Percentiles rank a stretch among this genome's conserved stretches.
Conservation (phyloP, 1,140 invertebrate genomes). For the Pseudomyrmex dendroicus region DNA sequence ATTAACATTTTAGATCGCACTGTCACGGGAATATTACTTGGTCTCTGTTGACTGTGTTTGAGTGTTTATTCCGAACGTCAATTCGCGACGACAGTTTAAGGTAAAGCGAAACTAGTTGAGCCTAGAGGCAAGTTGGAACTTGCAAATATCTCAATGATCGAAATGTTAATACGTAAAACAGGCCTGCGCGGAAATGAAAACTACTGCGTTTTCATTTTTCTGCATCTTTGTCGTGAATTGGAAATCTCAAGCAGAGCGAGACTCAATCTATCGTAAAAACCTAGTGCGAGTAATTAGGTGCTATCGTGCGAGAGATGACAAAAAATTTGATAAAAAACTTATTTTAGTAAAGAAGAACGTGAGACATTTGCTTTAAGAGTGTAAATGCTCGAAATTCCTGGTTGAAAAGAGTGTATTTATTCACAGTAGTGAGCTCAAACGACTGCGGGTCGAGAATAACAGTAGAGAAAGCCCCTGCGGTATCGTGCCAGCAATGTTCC, state of each 20-base stretch:
- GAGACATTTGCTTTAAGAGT: slow-evolving; percentile 3
- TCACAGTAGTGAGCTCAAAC: slow-evolving; percentile 31
- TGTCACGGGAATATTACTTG: slow-evolving; percentile 24
- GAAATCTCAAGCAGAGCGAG: not conserved
- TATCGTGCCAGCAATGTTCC: slow-evolving; percentile 34
- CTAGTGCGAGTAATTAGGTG: too few species aligned
- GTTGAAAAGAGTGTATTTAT: slow-evolving; percentile 34
- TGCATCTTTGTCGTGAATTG: not conserved
- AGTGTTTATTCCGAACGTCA: slow-evolving; percentile 6
- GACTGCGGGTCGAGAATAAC: slow-evolving; percentile 34
- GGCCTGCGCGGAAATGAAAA: too few species aligned
- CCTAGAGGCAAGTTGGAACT: too few species aligned
- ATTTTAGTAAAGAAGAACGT: not conserved
- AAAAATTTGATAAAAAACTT: not conserved
- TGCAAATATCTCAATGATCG: too few species aligned
- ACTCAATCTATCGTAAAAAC: not conserved
- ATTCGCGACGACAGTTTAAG: not conserved
- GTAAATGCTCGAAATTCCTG: slow-evolving; percentile 26
- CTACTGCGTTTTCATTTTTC: too few species aligned
- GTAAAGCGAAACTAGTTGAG: too few species aligned
- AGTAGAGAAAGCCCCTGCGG: slow-evolving; percentile 9
- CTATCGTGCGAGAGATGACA: not conserved
- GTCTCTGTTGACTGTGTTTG: slow-evolving; percentile 19
- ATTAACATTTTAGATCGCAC: slow-evolving; percentile 33
- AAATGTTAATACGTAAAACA: too few species aligned